A percentile compares a stretch with the other conserved stretches of the same genome.
phyloP scores from a whole-genome alignment of 2,888 invertebrate species.

The Neria commutata region DNA sequence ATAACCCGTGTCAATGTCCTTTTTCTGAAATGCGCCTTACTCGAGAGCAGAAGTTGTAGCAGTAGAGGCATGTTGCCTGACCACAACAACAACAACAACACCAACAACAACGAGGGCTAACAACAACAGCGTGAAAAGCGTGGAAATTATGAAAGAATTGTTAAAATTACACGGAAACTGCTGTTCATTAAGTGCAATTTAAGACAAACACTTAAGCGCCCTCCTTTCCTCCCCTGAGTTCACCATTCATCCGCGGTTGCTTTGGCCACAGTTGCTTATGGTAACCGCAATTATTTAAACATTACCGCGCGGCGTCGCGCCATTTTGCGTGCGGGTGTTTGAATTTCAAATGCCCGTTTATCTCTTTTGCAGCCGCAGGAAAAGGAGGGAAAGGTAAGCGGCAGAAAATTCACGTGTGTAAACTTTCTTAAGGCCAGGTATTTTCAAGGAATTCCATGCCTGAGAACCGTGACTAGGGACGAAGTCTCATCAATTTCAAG shows the following conservation, averaged over 20 bases:
- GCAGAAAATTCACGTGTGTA: no score
- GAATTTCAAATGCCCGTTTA: no score
- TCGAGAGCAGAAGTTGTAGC: not conserved
- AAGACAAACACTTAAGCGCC: conserved; percentile 27
- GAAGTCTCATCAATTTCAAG: no score
- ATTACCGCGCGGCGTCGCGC: conserved; percentile 35
- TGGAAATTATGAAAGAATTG: conserved; percentile 22
- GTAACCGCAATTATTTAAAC: conserved; percentile 44
- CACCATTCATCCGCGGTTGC: conserved; percentile 18
- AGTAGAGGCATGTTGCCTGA: conserved; percentile 33
- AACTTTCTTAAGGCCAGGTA: no score
- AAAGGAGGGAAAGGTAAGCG: no score
- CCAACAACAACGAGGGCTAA: conserved; percentile 28
- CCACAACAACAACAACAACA: conserved; percentile 23
- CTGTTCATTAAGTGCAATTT: conserved; percentile 42
- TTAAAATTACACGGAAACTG: conserved; percentile 34
- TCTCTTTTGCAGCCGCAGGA: no score
- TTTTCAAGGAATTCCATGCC: no score
- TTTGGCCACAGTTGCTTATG: conserved; percentile 37
- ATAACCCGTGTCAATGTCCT: conserved; percentile 50
- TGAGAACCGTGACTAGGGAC: no score
- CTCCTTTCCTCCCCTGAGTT: conserved; percentile 17
- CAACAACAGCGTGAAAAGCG: conserved; percentile 28
- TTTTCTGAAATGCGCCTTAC: conserved; percentile 31
- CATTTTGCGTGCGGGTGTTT: no score